These are phyloP conservation scores for Mizuhopecten yessoensis DNA, from an alignment of 1,140 invertebrate species.

Conservation along the genomic window DNA sequence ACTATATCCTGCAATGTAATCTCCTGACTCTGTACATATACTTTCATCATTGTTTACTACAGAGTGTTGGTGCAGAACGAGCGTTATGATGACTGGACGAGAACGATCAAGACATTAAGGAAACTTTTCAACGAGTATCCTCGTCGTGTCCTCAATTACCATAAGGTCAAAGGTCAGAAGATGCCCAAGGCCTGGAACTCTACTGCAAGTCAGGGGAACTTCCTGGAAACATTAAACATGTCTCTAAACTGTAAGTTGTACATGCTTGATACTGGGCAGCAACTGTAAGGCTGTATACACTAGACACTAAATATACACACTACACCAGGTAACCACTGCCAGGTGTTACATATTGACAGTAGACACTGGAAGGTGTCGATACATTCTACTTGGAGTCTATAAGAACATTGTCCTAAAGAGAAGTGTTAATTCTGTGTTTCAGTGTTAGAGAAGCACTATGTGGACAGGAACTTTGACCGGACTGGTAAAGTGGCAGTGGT, in stretches of 20 bases:
- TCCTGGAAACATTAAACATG: slow-evolving; percentile 99
- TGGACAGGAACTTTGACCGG: slow-evolving; percentile 98
- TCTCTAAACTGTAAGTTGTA: slow-evolving; percentile 93
- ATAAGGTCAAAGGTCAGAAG: slow-evolving; percentile 86
- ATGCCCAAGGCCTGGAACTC: slow-evolving; percentile 95
- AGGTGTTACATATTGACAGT: too few species aligned
- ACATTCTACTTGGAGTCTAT: too few species aligned
- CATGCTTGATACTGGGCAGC: not conserved
- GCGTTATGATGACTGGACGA: slow-evolving; percentile 98
- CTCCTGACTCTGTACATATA: too few species aligned
- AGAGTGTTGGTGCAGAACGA: slow-evolving; percentile 99
- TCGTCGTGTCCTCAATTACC: slow-evolving; percentile 93
- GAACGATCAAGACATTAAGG: slow-evolving; percentile 92
- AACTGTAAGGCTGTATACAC: too few species aligned
- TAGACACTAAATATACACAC: too few species aligned
- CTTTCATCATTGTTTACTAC: slow-evolving; percentile 67
- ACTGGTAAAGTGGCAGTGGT: slow-evolving; percentile 99
- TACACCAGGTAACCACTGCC: too few species aligned
- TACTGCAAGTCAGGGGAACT: slow-evolving; percentile 97
- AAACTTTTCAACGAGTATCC: slow-evolving; percentile 96
- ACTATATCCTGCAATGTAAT: too few species aligned
- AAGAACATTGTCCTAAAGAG: too few species aligned
- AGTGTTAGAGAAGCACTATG: slow-evolving; percentile 99
- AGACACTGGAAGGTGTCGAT: too few species aligned
- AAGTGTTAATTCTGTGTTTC: too few species aligned